Base-by-base conservation (phyloP, 2,113 vertebrate species). In the Proterorhinus semilunaris region DNA sequence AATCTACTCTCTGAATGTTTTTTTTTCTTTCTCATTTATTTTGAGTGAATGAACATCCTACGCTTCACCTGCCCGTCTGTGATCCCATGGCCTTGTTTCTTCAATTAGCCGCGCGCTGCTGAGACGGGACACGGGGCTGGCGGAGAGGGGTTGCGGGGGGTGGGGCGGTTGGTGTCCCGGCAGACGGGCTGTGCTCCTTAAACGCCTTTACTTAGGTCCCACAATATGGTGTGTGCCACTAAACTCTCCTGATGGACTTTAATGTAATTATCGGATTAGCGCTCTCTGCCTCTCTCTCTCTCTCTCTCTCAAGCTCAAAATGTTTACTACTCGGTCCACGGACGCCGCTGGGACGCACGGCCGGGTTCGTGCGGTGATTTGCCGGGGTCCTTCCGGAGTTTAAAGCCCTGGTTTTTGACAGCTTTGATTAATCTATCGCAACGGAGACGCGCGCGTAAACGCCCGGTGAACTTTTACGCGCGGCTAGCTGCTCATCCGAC, bases 241-340 rank as follows among this genome's bases (percentile, higher is more conserved):
- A 87, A 91, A 91, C 87, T 85, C 90, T 87, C 79, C 85, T 83
- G 84, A 88, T 53, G 85, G 86, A 86, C 66, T 84, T 77, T 89
- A 91, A 90, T 85, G 90, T 84, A 83, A 90, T 93, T 91, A 93
- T 79, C 67, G 91, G 92, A 93, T 93, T 93, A 93, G 36, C 62
- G 66, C 10, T 75, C 27, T 6, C 74, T 72, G 75, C 72, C 7
- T 72, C 83, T 75, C 21, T 21, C 27, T 36, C 75, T 42, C 7
- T 72, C 83, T 75, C 21, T 21, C 27, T 36, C 75, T 42, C 71
- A 72, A 74, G 82, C 83, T 72, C 81, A 42, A 71, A 71, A 83
- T 83, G 80, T 85, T 91, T 83, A 85, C 87, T 78, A 72, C 17
- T 47, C 63, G 17, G 66, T 74, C 43, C 48, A 68, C 65, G 46